Evolutionary conservation across 2,113 vertebrate genomes (phyloP).

Genomic region (Anguilla japonica): DNA sequence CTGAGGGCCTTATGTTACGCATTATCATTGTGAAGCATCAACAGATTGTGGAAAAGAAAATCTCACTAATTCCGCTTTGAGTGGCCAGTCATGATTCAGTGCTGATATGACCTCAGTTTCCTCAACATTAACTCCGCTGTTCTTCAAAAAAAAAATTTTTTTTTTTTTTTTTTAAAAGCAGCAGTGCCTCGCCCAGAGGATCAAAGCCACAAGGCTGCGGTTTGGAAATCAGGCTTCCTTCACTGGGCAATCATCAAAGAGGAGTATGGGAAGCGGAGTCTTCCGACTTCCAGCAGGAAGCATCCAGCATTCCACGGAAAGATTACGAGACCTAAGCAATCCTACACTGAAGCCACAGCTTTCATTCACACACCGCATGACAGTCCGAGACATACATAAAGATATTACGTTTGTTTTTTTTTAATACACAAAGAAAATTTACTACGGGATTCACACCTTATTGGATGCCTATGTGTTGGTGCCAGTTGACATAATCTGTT

Average conservation of each 20-base stretch:
- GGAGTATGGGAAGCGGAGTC: not conserved
- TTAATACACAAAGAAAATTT: too few species aligned
- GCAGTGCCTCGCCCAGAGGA: not conserved
- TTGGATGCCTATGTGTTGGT: too few species aligned
- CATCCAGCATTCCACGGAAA: not conserved
- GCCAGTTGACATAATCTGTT: too few species aligned
- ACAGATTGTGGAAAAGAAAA: not conserved
- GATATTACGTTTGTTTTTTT: too few species aligned
- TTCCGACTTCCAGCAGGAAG: not conserved
- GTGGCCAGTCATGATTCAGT: not conserved
- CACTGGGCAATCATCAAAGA: not conserved
- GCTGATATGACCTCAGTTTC: not conserved
- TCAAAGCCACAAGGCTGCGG: not conserved
- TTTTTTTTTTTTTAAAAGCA: not conserved
- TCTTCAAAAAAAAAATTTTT: not conserved
- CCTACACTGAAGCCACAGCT: not conserved
- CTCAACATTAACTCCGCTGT: slow-evolving; percentile 8
- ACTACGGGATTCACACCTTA: too few species aligned
- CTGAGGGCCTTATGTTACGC: not conserved
- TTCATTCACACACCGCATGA: not conserved
- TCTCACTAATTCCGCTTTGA: not conserved
- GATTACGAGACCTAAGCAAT: not conserved
- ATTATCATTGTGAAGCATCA: not conserved
- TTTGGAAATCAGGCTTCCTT: not conserved
- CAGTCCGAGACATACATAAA: not conserved